Evolutionary conservation across 2,113 vertebrate species (phyloP), one percentile per base, ranked within the genome.

Genomic region (Ictidomys tridecemlineatus): DNA sequence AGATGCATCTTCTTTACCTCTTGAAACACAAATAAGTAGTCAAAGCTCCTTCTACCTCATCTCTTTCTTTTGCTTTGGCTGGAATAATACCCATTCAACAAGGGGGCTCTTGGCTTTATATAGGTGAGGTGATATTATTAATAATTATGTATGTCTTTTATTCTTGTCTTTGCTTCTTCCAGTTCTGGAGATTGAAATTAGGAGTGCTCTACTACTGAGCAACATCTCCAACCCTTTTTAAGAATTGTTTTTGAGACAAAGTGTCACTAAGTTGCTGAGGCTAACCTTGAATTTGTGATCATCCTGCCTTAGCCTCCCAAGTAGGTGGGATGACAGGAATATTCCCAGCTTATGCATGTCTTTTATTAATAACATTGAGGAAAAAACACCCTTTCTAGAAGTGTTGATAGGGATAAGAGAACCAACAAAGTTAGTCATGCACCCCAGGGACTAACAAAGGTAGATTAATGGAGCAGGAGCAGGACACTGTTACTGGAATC

Each of bases 381-480:
- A 92, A 63, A 85, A 95, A 95, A 37, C 13, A 89, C 45, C 58
- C 42, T 51, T 83, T 77, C 32, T n/a, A 92, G 85, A 89, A 82
- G 30, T 53, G 16, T 45, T 22, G 58, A 32, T 17, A 84, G 30
- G 24, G 32, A 18, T 84, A 92, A 87, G 34, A 22, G 20, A 76
- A 79, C 1, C 39, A 56, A 30, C 13, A 89, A 72, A 9, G 3
- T 92, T 95, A 58, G 2, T 53, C 32, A 72, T 65, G 18, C 2
- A 65, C 5, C 24, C 26, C 32, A 92, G 56, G 26, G 18, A 89
- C 73, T 93, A 91, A 83, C 11, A 53, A 83, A 88, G 82, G 12
- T 58, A n/a, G 30, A 24, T 84, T 86, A 86, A 72, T 73, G 42
- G 45, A 4, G 2, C 9, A 22, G 24, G 26, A 14, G 26, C 4